Percentiles rank a stretch among this genome's conserved stretches.
These are phyloP conservation scores for Melinaea menophilus DNA, from an alignment of 2,888 invertebrate genomes.

Conservation along the genomic window DNA sequence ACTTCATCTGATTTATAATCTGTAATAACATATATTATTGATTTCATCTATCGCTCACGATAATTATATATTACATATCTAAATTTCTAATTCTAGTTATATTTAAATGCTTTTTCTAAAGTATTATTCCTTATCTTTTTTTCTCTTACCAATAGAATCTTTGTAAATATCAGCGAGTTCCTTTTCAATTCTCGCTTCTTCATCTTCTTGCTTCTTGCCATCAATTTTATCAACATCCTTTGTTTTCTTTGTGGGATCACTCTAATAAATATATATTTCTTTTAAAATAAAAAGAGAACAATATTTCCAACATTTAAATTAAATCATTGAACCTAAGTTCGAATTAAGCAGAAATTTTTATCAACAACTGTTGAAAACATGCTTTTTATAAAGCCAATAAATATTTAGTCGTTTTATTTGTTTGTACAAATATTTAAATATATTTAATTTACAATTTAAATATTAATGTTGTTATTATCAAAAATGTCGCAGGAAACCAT, in stretches of 20 bases:
- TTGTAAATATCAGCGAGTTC: conserved; percentile 65
- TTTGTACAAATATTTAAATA: too few relatives aligned
- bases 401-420: too few relatives aligned
- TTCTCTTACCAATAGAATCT: conserved; percentile 48
- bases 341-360: too few relatives aligned
- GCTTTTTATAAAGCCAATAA: too few relatives aligned
- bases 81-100: too few relatives aligned
- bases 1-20: conserved; percentile 56
- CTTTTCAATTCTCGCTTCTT: conserved; percentile 61
- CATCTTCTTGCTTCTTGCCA: conserved; percentile 46
- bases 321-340: too few relatives aligned
- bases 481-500: background rate
- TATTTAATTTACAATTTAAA: too few relatives aligned
- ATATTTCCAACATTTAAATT: too few relatives aligned
- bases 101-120: background rate
- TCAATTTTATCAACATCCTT: conserved; percentile 40
- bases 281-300: background rate
- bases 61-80: too few relatives aligned
- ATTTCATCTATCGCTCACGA: too few relatives aligned
- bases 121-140: background rate
- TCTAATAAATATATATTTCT: conserved; percentile 12
- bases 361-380: too few relatives aligned
- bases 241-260: conserved; percentile 16
- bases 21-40: conserved; percentile 28
- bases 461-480: too few relatives aligned